Base-by-base conservation (phyloP, 2,113 vertebrate genomes). In the Esox niger region DNA sequence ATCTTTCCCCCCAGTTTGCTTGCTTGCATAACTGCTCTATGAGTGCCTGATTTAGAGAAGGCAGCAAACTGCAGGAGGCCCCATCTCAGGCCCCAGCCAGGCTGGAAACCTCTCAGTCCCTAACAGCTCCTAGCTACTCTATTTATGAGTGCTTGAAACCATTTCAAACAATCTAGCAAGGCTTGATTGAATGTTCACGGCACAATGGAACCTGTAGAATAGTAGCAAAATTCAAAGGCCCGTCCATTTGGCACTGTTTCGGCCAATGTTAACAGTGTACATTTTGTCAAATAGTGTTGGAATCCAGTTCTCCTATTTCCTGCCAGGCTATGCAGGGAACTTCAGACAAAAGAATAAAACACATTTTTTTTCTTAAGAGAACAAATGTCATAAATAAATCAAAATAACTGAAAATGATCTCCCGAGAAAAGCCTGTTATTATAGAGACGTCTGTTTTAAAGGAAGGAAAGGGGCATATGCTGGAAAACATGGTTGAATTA, bases 381-480 rank as follows among this genome's bases (percentile, higher is more conserved):
- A 61, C 6, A 15, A 61, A 29, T 17, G 35, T 43, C 35, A 31
- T 6, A 64, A 49, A 70, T 67, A 10, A 61, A 49, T 43, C 38
- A 2, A 43, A 43, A 3, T 17, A 43, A 43, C 13, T 43, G 13
- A 43, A 2, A 17, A 43, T 43, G 3, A 6, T 65, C 58, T 71
- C 56, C 61, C 21, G 63, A 35, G 58, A 49, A 32, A 61, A 57
- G 52, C 30, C 26, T 73, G 35, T 56, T n/a, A 38, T 38, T 54
- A 62, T 20, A 70, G 59, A 32, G 13, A 69, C 30, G 38, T 17
- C 35, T 43, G 35, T 43, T 27, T 11, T 43, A 15, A 43, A 15
- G 59, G 21, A 64, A 61, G 66, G 69, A 58, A n/a, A 69, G 66
- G 17, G 68, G 21, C 49, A 66, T 70, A 62, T 70, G 76, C 79